Evolutionary conservation across 1,140 invertebrate genomes (phyloP), one percentile per base, ranked within the genome.

Genomic region (Babylonia areolata): DNA sequence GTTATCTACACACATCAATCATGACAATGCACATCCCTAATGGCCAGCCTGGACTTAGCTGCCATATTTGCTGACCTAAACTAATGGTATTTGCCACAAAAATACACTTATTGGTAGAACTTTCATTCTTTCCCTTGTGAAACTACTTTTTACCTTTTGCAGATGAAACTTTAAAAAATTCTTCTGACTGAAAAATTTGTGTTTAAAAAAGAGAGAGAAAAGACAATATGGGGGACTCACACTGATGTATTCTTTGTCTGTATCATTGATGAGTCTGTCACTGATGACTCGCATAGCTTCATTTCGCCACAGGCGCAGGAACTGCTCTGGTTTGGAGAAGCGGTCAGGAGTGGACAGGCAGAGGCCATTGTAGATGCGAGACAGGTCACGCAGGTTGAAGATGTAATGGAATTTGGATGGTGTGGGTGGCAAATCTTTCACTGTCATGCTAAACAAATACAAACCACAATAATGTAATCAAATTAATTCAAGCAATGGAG

Each of bases 381-480:
- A 98, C 78, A 99, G 94, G 95, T 99, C 98, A 87, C 97, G 96
- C 93, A 98, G 95, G 93, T 98, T 98, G 94, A 98, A 99, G 86
- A 98, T 97, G 93, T 98, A 98, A 93, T 98, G 97, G 94, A 98
- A 98, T 93, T 97, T 98, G 6, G 96, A 97, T 6, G 98, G 98
- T 0, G 97, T 98, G 31, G 97, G 97, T n/a, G 97, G 97, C 81
- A 98, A 93, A 88, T 97, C 96, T 31, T 95, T 94, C 81, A 97
- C 96, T 51, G 97, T 95, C 82, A 96, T 92, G 81, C 92, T 94
- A 83, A 9, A 39, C 5, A 73, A 28, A 17, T 28, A 20, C 3
- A 33, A 31, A 37, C 17, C 46, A 51, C 35, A 1, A 64, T 35
- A 12, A n/a, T 35, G n/a, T 73, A 9, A 73, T 2, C 69, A 31